Evolutionary conservation across 2,797 vertebrate species (phyloP), one percentile per base, ranked within the genome.

Genomic region (Brachymystax lenok): DNA sequence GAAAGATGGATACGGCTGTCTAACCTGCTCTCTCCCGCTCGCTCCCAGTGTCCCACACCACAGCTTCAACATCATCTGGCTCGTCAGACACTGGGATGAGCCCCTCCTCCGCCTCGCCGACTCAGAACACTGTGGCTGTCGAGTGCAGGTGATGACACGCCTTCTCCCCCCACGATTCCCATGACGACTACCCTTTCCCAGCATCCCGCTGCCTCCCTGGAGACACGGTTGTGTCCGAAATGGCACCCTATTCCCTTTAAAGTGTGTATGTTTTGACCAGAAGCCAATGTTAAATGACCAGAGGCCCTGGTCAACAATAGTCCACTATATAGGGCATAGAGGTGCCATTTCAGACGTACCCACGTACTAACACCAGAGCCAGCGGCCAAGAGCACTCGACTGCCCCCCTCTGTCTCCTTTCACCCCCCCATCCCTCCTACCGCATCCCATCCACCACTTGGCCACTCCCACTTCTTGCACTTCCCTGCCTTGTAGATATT

Each of bases 51-150:
- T 98, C 97, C 28, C 95, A 98, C 75, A 92, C 96, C 19, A 97
- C 97, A 80, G 96, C 96, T 4, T 98, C 97, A 76, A 98, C 97
- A 84, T 99, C 98, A 3, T 99, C 98, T 1, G 97, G 95, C 61
- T 99, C 98, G 0, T 99, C 98, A 0, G 98, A 99, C 93, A 96
- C 96, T 0, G 97, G 95, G 35, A 98, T 99, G 97, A 98, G 97
- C 83, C 98, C 98, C 0, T 97, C 97, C 0, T 96, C 96, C 0
- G 96, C 97, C 27, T 99, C 98, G 75, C 98, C 98, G 77, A 93
- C 96, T 61, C 98, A 98, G 91, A 99, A 96, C 68, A 96, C 96
- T 61, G 96, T 99, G 70, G 97, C 96, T 52, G 96, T 99, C 35
- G 98, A 99, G 83, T 99, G 98, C 95, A 99, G 98, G 98, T 99